Evolutionary conservation across 1,140 invertebrate species (phyloP).

Genomic region (Orchesella cincta): DNA sequence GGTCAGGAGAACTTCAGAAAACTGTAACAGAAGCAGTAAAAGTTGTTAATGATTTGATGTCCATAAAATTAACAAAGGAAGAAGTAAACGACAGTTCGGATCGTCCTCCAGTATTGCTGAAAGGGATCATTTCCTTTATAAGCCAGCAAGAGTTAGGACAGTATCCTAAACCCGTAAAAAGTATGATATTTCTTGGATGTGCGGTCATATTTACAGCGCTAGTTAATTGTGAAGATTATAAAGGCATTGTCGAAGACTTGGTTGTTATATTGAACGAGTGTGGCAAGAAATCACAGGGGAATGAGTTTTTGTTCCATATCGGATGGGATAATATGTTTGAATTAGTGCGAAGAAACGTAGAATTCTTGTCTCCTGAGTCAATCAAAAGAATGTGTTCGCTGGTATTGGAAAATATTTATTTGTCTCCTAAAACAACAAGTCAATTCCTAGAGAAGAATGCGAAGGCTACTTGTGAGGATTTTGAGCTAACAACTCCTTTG

Average conservation of each 20-base stretch:
- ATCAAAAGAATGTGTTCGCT: background rate
- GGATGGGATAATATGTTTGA: conserved; percentile 37
- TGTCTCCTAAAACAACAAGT: conserved; percentile 33
- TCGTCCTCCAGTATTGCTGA: background rate
- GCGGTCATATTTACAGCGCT: background rate
- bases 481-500: background rate
- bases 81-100: background rate
- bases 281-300: conserved; percentile 33
- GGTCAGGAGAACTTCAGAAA: background rate
- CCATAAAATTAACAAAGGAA: background rate
- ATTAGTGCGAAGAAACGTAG: conserved; percentile 23
- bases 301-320: conserved; percentile 38
- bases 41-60: background rate
- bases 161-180: conserved; percentile 9
- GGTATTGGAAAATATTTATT: conserved; percentile 41
- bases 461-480: conserved; percentile 22
- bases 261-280: conserved; percentile 25
- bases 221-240: background rate
- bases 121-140: background rate
- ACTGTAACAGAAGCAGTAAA: background rate
- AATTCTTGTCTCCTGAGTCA: conserved; percentile 23
- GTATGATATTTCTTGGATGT: background rate
- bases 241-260: background rate
- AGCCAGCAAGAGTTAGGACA: background rate
- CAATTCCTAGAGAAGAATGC: conserved; percentile 15